Base-by-base conservation (phyloP, 2,888 invertebrate genomes). In the Malachius bipustulatus region DNA sequence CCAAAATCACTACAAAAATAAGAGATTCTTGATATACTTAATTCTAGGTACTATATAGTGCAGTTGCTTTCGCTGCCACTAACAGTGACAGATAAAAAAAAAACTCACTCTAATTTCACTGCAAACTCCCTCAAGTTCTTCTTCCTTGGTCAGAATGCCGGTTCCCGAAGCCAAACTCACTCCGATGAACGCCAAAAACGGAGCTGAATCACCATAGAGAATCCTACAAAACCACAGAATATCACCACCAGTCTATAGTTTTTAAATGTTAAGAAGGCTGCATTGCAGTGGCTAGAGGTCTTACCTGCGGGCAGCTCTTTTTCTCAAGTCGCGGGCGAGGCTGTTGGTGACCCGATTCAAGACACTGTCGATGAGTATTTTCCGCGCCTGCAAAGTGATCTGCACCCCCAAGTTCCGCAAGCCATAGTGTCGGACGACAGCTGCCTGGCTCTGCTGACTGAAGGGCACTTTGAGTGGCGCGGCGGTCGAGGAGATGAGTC, bases 41-140 rank as follows among this genome's bases (percentile, higher is more conserved):
- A n/a, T n/a, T n/a, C n/a, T n/a, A n/a, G n/a, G n/a, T n/a, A n/a
- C n/a, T n/a, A n/a, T n/a, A n/a, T n/a, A n/a, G n/a, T n/a, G n/a
- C n/a, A n/a, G n/a, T n/a, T n/a, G n/a, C n/a, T n/a, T n/a, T n/a
- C n/a, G n/a, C n/a, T n/a, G n/a, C n/a, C n/a, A n/a, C n/a, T 26
- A 19, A 24, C 9, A 13, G 14, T 9, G n/a, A 8, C 36, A n/a
- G n/a, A n/a, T n/a, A n/a, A n/a, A n/a, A n/a, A n/a, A n/a, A 34
- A 38, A 40, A 54, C 56, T 56, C 63, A 75, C 80, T 41, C 81
- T 64, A 41, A 84, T 82, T 66, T 82, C 82, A 71, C 75, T 76
- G 50, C 82, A 83, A 26, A 83, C 71, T 27, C 77, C 77, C 61
- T 83, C 82, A 16, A 81, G 56, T 62, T 83, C 81, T 55, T 82